phyloP scores from a whole-genome alignment of 2,113 vertebrate species.

The Pseudolaguvia tuberculata region DNA sequence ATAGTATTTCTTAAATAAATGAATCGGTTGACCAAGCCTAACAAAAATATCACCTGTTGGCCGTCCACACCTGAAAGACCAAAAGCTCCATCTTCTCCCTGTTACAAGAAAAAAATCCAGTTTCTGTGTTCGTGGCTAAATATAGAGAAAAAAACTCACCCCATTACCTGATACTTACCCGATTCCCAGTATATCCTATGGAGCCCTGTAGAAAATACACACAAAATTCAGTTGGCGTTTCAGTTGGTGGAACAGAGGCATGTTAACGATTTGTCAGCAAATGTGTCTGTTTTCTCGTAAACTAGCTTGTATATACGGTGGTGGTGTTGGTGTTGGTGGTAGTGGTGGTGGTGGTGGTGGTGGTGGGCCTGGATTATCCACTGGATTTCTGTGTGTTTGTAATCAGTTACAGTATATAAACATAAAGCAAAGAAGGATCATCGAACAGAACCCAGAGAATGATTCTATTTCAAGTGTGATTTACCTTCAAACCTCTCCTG shows the following conservation, averaged over 20 bases:
- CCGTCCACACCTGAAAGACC: conserved; percentile 42
- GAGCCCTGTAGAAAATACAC: conserved; percentile 29
- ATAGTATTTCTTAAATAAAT: too few relatives aligned
- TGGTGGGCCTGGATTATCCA: neutral
- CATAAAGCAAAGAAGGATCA: neutral
- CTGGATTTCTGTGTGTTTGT: neutral
- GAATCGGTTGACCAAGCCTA: too few relatives aligned
- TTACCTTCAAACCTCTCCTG: conserved; percentile 70
- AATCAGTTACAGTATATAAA: neutral
- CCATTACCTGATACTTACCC: conserved; percentile 23
- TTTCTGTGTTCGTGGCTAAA: neutral
- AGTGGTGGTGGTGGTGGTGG: neutral
- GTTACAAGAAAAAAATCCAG: neutral
- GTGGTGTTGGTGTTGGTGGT: too few relatives aligned
- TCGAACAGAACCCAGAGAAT: neutral
- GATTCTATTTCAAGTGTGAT: neutral
- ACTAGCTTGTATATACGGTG: neutral
- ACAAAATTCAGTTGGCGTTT: neutral
- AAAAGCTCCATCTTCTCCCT: conserved; percentile 43
- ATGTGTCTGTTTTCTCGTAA: neutral
- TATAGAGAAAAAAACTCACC: neutral
- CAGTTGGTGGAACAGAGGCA: neutral
- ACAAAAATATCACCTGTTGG: conserved; percentile 36
- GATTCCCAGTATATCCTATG: conserved; percentile 25
- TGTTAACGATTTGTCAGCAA: neutral